Conservation (phyloP, 1,140 invertebrate genomes). For the Metaphire vulgaris region DNA sequence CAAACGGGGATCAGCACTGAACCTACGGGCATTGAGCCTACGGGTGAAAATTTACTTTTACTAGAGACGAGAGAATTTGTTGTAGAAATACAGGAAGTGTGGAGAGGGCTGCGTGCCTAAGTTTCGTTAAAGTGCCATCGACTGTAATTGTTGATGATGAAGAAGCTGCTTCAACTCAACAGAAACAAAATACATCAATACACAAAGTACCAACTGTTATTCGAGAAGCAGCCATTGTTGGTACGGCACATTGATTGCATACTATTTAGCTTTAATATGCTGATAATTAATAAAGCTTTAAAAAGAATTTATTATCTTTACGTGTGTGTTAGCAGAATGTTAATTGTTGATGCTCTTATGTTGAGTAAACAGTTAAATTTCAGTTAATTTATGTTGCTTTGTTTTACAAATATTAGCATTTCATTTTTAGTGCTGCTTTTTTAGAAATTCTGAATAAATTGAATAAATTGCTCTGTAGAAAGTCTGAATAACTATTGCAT, state of each 20-base stretch:
- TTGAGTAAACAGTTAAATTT: not conserved
- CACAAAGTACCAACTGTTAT: not conserved
- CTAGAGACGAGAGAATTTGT: not conserved
- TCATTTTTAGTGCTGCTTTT: too few species aligned
- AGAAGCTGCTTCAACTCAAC: not conserved
- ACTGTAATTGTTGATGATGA: not conserved
- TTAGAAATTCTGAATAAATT: too few species aligned
- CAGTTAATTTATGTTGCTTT: not conserved
- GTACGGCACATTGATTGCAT: not conserved
- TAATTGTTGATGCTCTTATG: not conserved
- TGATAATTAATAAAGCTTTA: not conserved
- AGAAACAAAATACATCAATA: not conserved
- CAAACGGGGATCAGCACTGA: not conserved
- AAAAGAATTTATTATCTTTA: not conserved
- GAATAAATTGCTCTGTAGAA: too few species aligned
- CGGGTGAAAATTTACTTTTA: not conserved
- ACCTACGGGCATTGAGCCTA: not conserved
- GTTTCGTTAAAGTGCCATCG: not conserved
- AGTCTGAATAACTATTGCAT: not conserved
- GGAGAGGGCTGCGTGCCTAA: not conserved
- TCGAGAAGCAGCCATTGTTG: not conserved
- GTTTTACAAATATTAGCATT: not conserved
- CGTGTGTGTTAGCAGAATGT: not conserved
- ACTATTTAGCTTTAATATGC: too few species aligned
- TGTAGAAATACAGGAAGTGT: not conserved